Evolutionary conservation across 2,888 invertebrate genomes (phyloP).

Genomic region (Dicroscelio sp.): DNA sequence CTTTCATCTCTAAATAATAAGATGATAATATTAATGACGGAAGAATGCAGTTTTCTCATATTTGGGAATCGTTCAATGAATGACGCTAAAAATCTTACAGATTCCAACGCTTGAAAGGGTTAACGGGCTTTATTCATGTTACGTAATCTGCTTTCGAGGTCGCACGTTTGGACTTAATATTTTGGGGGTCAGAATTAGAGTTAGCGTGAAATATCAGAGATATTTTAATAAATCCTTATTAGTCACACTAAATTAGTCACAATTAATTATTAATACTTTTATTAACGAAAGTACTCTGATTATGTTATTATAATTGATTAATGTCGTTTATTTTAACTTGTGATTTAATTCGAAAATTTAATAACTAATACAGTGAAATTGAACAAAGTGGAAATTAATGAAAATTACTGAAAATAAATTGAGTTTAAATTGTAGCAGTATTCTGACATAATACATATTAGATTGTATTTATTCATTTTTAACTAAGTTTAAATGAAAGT

Average conservation of each 20-base stretch:
- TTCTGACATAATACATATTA: too few relatives aligned
- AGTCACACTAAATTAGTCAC: conserved; percentile 10
- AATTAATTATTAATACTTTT: conserved; percentile 7
- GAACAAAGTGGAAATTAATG: too few relatives aligned
- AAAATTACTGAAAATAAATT: not conserved
- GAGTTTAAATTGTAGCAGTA: too few relatives aligned
- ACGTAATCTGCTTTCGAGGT: conserved; percentile 76
- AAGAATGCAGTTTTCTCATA: not conserved
- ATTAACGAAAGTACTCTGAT: conserved; percentile 14
- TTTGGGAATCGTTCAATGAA: conserved; percentile 45
- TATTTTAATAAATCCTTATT: not conserved
- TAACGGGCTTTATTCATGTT: conserved; percentile 77
- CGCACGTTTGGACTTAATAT: conserved; percentile 73
- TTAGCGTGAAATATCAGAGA: conserved; percentile 6
- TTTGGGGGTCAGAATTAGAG: conserved; percentile 66
- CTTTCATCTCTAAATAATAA: conserved; percentile 69
- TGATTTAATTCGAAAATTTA: too few relatives aligned
- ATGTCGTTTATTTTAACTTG: not conserved
- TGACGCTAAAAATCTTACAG: conserved; percentile 38
- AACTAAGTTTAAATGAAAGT: too few relatives aligned
- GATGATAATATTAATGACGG: conserved; percentile 8
- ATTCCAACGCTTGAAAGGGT: conserved; percentile 73
- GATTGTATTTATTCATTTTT: too few relatives aligned
- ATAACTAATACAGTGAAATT: too few relatives aligned
- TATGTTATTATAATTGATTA: not conserved